phyloP scores from a whole-genome alignment of 2,888 invertebrate species.

The Rotaria sp. region DNA sequence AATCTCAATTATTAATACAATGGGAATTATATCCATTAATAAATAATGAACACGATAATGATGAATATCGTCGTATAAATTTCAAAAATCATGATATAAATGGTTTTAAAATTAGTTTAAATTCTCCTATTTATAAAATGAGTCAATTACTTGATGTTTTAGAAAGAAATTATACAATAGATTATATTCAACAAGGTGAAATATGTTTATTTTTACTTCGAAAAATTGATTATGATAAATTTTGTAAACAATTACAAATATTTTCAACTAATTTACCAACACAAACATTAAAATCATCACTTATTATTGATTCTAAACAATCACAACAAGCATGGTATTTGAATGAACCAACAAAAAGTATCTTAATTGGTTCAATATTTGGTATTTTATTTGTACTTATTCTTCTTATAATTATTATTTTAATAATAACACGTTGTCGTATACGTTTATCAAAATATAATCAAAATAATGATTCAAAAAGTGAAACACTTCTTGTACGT shows the following conservation, averaged over 20 bases:
- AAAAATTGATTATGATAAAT: constrained; percentile 8
- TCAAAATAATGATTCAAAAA: constrained; percentile 27
- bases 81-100: not conserved
- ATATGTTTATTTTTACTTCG: not conserved
- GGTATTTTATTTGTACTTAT: not conserved
- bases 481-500: constrained; percentile 16
- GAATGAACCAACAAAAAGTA: constrained; percentile 1
- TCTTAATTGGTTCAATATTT: constrained; percentile 3
- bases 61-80: not conserved
- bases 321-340: not conserved
- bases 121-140: not conserved
- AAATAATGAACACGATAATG: not conserved
- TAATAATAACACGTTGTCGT: not conserved
- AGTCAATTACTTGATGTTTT: not conserved
- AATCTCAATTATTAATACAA: not conserved
- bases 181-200: constrained; percentile 20
- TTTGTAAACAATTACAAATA: not conserved
- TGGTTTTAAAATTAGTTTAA: not conserved
- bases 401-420: not conserved
- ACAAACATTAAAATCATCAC: not conserved
- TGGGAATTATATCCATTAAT: constrained; percentile 19
- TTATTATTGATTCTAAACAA: not conserved
- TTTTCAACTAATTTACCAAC: not conserved
- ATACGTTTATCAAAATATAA: not conserved
- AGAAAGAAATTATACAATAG: constrained; percentile 16